These are phyloP conservation scores for Parambassis ranga DNA, from an alignment of 2,797 vertebrate genomes.

Conservation along the genomic window DNA sequence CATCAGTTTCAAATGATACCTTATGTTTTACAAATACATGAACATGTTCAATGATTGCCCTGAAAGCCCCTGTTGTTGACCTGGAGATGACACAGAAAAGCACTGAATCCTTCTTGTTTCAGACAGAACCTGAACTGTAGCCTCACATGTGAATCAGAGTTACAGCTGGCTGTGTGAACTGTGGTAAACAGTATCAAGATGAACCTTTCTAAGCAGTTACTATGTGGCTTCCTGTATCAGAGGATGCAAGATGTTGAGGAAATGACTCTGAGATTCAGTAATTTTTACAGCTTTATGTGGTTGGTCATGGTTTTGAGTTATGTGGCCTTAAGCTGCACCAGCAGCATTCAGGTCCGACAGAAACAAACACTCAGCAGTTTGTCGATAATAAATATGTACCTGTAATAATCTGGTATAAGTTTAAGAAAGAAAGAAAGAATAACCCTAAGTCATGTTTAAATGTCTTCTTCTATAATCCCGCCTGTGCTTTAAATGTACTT, in stretches of 20 bases:
- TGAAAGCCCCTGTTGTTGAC: not conserved
- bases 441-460: not conserved
- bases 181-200: constrained; percentile 22
- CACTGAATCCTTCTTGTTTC: not conserved
- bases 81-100: not conserved
- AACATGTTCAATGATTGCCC: not conserved
- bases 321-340: constrained; percentile 28
- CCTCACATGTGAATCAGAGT: not conserved
- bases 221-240: constrained; percentile 49
- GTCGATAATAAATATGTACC: not conserved
- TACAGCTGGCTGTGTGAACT: constrained; percentile 18
- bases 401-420: too few species aligned
- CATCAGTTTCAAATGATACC: too few species aligned
- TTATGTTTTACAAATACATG: too few species aligned
- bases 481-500: not conserved
- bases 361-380: not conserved
- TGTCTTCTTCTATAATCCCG: not conserved
- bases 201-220: constrained; percentile 34
- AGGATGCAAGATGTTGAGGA: constrained; percentile 59
- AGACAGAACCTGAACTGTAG: not conserved
- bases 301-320: constrained; percentile 40
- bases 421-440: too few species aligned
- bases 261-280: constrained; percentile 51
- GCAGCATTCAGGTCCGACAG: not conserved
- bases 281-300: constrained; percentile 60